Percentiles rank a stretch among this genome's conserved stretches.
Conservation (phyloP, 2,113 vertebrate species). For the Cyprinus carpio region DNA sequence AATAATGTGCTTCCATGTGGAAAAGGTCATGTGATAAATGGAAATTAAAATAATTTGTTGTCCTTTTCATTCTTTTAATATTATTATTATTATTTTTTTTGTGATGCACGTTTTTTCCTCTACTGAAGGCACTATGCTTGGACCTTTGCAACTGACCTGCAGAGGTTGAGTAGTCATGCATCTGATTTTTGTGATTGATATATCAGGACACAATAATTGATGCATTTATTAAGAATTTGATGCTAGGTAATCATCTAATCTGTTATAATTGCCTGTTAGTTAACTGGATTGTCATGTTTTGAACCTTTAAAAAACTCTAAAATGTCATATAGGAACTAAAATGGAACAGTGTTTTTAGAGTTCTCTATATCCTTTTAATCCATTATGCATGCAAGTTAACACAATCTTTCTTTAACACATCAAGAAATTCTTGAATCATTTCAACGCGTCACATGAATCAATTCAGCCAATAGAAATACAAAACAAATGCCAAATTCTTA, state of each 20-base stretch:
- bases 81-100: neutral
- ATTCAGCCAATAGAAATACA: neutral
- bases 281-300: neutral
- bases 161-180: neutral
- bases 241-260: neutral
- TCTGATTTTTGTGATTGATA: neutral
- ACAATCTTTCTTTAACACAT: neutral
- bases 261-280: neutral
- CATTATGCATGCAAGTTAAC: neutral
- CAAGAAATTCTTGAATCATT: neutral
- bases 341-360: neutral
- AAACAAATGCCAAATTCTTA: neutral
- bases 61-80: neutral
- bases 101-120: neutral
- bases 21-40: neutral
- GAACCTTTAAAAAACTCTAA: neutral
- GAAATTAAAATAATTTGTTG: neutral
- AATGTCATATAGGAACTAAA: neutral
- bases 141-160: neutral
- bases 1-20: neutral
- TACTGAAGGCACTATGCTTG: neutral
- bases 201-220: neutral
- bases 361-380: neutral
- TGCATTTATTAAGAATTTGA: neutral
- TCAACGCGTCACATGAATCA: neutral